phyloP scores from a whole-genome alignment of 1,140 invertebrate genomes.

The Diabrotica virgifera region DNA sequence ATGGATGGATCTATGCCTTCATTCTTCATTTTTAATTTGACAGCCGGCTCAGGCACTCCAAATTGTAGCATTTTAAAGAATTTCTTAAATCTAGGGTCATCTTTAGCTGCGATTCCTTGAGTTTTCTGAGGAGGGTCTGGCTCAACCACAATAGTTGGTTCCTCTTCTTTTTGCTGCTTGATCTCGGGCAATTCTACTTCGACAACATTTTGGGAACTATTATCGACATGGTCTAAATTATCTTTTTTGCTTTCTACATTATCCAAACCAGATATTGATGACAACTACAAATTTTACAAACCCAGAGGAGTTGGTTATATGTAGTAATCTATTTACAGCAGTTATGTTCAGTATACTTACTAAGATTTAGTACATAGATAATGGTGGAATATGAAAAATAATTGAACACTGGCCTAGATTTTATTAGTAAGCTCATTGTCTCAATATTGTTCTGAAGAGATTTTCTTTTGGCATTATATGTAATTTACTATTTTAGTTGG shows the following conservation, averaged over 20 bases:
- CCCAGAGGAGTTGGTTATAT: not conserved
- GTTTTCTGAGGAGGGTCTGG: not conserved
- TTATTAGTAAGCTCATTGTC: too few species aligned
- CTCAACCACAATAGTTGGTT: conserved; percentile 28
- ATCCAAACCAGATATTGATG: conserved; percentile 63
- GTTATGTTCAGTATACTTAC: not conserved
- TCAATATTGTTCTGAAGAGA: too few species aligned
- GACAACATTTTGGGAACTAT: not conserved
- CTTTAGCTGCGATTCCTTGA: conserved; percentile 23
- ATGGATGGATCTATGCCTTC: conserved; percentile 78
- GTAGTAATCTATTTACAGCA: not conserved
- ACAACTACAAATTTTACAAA: conserved; percentile 54
- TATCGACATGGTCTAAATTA: not conserved
- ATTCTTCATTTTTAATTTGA: conserved; percentile 77
- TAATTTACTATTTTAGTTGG: too few species aligned
- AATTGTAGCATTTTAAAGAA: conserved; percentile 88
- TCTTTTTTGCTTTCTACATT: conserved; percentile 12
- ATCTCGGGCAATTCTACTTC: conserved; percentile 33
- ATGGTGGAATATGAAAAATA: too few species aligned
- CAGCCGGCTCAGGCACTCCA: conserved; percentile 74
- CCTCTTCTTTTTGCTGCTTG: conserved; percentile 37
- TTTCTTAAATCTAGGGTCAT: conserved; percentile 69
- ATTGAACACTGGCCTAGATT: too few species aligned
- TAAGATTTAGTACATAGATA: not conserved
- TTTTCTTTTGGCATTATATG: too few species aligned